Evolutionary conservation across 2,113 vertebrate species (phyloP).

Genomic region (Cochlearius cochlearius): DNA sequence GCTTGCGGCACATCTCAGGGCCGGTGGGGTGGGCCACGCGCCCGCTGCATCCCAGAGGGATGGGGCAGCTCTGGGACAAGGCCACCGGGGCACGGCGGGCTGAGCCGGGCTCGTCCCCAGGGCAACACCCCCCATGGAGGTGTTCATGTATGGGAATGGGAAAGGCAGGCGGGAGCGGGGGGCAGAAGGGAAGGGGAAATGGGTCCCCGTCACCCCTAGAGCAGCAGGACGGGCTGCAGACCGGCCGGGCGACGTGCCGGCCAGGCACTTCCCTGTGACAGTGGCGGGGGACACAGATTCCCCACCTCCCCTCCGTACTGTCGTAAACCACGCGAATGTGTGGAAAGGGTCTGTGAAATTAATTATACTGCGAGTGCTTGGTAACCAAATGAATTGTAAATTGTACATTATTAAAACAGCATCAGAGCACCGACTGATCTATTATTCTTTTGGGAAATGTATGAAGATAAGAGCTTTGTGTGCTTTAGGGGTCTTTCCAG

Average conservation of each 20-base stretch:
- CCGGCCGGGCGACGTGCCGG: not conserved
- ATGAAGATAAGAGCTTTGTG: slow-evolving; percentile 78
- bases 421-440: slow-evolving; percentile 77
- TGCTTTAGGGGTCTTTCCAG: slow-evolving; percentile 69
- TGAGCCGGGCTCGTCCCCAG: not conserved
- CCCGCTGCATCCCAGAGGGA: not conserved
- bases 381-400: slow-evolving; percentile 83
- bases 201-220: not conserved
- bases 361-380: slow-evolving; percentile 78
- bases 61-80: not conserved
- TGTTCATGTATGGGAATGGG: fast-evolving
- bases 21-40: not conserved
- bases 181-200: not conserved
- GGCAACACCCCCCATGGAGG: not conserved
- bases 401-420: slow-evolving; percentile 83
- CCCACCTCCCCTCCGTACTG: slow-evolving; percentile 1
- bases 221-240: not conserved
- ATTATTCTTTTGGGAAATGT: slow-evolving; percentile 79
- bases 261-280: not conserved
- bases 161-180: not conserved
- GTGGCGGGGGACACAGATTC: not conserved
- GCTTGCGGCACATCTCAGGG: not conserved
- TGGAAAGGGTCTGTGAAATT: slow-evolving; percentile 77
- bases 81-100: not conserved
- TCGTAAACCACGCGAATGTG: slow-evolving; percentile 50